Conservation (phyloP, 2,113 vertebrate genomes). For the Speoplatyrhinus poulsoni region DNA sequence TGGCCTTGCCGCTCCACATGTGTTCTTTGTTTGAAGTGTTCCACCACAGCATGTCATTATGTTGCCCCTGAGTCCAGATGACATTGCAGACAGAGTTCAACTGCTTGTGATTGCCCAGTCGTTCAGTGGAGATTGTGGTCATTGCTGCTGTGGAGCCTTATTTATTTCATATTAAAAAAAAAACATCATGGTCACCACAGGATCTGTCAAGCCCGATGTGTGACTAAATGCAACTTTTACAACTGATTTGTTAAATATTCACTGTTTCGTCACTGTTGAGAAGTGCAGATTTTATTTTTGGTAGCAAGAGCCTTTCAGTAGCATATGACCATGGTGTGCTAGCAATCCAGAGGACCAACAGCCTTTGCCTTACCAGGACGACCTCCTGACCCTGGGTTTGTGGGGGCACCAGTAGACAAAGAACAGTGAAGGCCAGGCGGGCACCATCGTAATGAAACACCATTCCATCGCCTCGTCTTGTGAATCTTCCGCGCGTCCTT, state of each 20-base stretch:
- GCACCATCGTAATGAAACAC: conserved; percentile 27
- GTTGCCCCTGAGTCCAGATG: not conserved
- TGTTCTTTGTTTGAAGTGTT: not conserved
- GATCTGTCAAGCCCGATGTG: not conserved
- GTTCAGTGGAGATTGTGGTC: not conserved
- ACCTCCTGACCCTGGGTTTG: conserved; percentile 22
- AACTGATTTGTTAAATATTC: not conserved
- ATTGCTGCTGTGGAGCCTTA: not conserved
- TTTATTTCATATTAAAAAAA: not conserved
- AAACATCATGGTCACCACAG: not conserved
- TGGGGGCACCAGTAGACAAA: conserved; percentile 28
- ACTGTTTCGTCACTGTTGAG: not conserved
- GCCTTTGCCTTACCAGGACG: not conserved
- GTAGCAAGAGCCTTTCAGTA: too few species aligned
- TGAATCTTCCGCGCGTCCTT: conserved; percentile 41
- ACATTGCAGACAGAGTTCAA: not conserved
- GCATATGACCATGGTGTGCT: too few species aligned
- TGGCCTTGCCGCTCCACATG: not conserved
- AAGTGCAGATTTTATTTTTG: too few species aligned
- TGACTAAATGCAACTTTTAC: not conserved
- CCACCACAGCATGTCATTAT: not conserved
- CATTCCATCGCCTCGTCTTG: conserved; percentile 40
- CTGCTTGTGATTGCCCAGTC: not conserved
- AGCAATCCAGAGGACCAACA: too few species aligned
- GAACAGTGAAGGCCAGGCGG: conserved; percentile 16